Base-by-base conservation (phyloP, 2,797 vertebrate genomes). In the Bradypodion ventrale region DNA sequence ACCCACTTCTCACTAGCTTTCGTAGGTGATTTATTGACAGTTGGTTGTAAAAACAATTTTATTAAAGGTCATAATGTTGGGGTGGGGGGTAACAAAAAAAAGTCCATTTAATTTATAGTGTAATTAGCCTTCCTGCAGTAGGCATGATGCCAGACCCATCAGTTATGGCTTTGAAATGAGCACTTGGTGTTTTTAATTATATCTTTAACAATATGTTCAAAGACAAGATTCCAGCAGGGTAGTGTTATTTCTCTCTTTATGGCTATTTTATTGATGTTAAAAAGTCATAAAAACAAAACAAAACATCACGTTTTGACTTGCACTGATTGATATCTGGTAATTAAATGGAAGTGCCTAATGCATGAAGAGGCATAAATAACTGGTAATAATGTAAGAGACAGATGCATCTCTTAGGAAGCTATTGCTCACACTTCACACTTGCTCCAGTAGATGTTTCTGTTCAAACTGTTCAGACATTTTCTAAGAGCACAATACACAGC, bases 21-120 rank as follows among this genome's bases (percentile, higher is more conserved):
- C 90, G 93, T 88, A 84, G 92, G 93, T 96, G 95, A 97, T 96
- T 97, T 97, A 97, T 97, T 95, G 94, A 95, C 95, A 95, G 94
- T 92, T 86, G 93, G 95, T 96, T 96, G 94, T 97, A 97, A 97
- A 97, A 97, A 97, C 96, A 97, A 96, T 96, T 95, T 94, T 96
- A 97, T 96, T 96, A 96, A 95, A 96, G 95, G 93, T 95, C 94
- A 96, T 95, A 96, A 96, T 95, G 95, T 96, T 96, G 94, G 89
- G 92, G 92, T 87, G 88, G 92, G 89, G 75, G 68, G 69, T 75
- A 80, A 40, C 13, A n/a, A 70, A 91, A 95, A 93, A 95, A 95
- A 92, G 87, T 82, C 83, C 88, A 90, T 95, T 94, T 94, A 95
- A 97, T 97, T 97, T 96, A 97, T 97, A 94, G 93, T 88, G 92